Base-by-base conservation (phyloP, 2,113 vertebrate genomes). In the Origma solitaria region DNA sequence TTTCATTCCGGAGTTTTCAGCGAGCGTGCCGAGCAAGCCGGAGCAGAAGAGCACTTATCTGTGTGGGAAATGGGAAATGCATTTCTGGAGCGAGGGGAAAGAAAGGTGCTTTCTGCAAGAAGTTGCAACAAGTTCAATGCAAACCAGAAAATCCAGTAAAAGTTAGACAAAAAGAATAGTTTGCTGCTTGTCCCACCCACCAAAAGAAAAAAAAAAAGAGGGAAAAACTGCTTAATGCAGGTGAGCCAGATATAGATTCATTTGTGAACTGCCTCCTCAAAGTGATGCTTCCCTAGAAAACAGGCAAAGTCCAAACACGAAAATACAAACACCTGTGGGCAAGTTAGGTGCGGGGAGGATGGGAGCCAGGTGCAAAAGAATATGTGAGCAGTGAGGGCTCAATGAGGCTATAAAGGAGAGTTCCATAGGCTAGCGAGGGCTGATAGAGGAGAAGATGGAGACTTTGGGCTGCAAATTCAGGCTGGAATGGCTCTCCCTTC, bases 321-420 rank as follows among this genome's bases (percentile, higher is more conserved):
- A 86, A 88, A 38, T 8, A 11, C 14, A 9, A 6, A 2, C 44
- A 57, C 13, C 62, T 77, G 49, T 44, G 37, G 18, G 30, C 54
- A 62, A 49, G 11, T 7, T 11, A 6, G 22, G 47, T 53, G 37
- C 30, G 86, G 64, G 35, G 70, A 82, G 49, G 16, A 61, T 23
- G 33, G 28, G 71, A 60, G 35, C 6, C 35, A 86, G 68, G 54
- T n/a, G 76, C 25, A 72, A 61, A 47, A 18, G 9, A 76, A 14
- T 2, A 3, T 21, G 10, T 50, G 62, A 73, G 50, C 0, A 0
- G 2, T 11, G n/a, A n/a, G n/a, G 42, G 19, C n/a, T 80, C 24
- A 10, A 42, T 42, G 24, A 82, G 42, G 19, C 22, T 47, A 0
- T 60, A 35, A 72, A 54, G 38, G 53, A 66, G 75, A 47, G 31